Evolutionary conservation across 2,888 invertebrate species (phyloP).

Genomic region (Azorinus chamasolen): DNA sequence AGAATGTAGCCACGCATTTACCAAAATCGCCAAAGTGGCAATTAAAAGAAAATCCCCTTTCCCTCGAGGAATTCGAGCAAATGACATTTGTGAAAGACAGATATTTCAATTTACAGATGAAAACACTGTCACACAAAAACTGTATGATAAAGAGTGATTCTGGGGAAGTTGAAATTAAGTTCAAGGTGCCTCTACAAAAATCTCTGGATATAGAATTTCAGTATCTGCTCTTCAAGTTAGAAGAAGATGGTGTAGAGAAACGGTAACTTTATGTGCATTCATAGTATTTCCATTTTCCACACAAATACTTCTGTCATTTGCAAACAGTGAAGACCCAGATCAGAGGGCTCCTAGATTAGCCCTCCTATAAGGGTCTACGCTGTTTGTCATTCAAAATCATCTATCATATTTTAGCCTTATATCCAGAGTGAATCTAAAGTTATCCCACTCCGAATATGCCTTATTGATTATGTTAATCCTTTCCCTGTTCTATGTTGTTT

Average conservation of each 20-base stretch:
- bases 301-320: too few species aligned
- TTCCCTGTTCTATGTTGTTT: too few species aligned
- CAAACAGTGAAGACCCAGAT: too few species aligned
- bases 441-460: too few species aligned
- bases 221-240: conserved; percentile 63
- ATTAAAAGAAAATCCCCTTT: conserved; percentile 70
- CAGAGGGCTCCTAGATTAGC: too few species aligned
- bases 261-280: conserved; percentile 30
- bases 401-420: too few species aligned
- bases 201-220: conserved; percentile 66
- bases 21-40: conserved; percentile 79
- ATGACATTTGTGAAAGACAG: conserved; percentile 82
- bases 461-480: too few species aligned
- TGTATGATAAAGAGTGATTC: conserved; percentile 65
- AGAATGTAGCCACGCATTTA: conserved; percentile 78
- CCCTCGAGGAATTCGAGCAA: conserved; percentile 74
- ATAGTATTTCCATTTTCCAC: too few species aligned
- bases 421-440: too few species aligned
- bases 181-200: conserved; percentile 58
- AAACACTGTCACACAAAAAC: conserved; percentile 67
- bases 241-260: conserved; percentile 32
- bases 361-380: too few species aligned
- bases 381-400: too few species aligned
- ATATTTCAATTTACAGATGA: conserved; percentile 77
- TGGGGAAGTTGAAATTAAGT: conserved; percentile 68